phyloP scores from a whole-genome alignment of 2,888 invertebrate genomes.

The Lasioglossum zephyrum region DNA sequence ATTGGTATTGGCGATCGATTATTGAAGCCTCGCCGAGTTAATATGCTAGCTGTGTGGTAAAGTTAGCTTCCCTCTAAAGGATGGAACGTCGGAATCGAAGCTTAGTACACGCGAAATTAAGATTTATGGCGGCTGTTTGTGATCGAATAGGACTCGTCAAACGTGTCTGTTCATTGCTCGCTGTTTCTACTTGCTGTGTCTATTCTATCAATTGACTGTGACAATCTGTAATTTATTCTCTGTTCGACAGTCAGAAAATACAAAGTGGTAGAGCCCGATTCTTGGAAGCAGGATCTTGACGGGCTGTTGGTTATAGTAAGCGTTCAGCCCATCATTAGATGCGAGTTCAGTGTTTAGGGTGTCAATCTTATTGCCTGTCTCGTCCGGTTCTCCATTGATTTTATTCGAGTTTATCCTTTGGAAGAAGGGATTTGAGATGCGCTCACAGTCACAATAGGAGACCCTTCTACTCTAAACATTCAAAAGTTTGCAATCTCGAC shows the following conservation, averaged over 20 bases:
- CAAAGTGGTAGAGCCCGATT: not conserved
- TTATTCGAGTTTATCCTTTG: not conserved
- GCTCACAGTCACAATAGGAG: not conserved
- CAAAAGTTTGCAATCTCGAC: not conserved
- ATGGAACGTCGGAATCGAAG: not conserved
- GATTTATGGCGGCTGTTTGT: conserved; percentile 2
- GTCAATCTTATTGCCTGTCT: not conserved
- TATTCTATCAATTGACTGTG: not conserved
- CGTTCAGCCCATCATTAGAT: not conserved
- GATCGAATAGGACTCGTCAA: conserved; percentile 6
- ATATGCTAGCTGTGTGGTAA: not conserved
- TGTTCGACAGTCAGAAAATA: not conserved
- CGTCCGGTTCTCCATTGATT: not conserved
- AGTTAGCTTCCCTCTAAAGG: not conserved
- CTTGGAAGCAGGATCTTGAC: not conserved
- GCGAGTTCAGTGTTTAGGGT: not conserved
- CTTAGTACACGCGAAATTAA: not conserved
- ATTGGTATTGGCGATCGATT: conserved; percentile 4
- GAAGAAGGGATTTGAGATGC: not conserved
- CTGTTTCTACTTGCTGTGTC: not conserved
- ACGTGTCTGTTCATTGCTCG: conserved; percentile 6
- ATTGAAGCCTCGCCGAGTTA: not conserved
- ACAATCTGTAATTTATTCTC: not conserved
- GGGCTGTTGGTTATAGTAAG: conserved; percentile 1
- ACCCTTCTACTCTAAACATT: not conserved